Base-by-base conservation (phyloP, 2,113 vertebrate genomes). In the Eonycteris spelaea region DNA sequence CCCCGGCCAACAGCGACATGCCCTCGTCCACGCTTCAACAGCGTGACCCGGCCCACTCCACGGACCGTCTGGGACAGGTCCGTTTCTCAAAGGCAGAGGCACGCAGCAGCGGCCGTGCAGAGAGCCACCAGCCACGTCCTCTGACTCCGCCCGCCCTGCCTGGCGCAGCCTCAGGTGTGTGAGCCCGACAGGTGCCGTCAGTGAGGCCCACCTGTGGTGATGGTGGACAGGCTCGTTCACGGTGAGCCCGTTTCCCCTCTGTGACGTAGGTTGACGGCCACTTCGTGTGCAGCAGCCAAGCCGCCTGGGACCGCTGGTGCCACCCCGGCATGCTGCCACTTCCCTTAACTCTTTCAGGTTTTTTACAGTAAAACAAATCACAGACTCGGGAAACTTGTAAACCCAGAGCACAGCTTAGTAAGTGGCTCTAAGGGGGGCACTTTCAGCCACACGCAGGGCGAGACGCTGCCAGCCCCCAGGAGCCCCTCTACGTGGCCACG, bases 161-260 rank as follows among this genome's bases (percentile, higher is more conserved):
- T 1, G 38, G 16, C 3, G 11, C 28, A 4, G 18, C 10, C 15
- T 33, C 5, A 1, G 15, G 35, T 5, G 38, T n/a, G 7, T 0
- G 15, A 19, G 28, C 57, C 16, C 1, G 57, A 43, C 43, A 43
- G 43, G 43, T 43, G 43, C 43, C 43, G 43, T 43, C 43, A 43
- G 43, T 45, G 43, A 10, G 43, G 8, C 43, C 43, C 43, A 45
- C 43, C 43, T 45, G 43, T 45, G 8, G 51, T 24, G 26, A 40
- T 28, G 38, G 19, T 6, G 28, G 18, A 1, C 57, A 14, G 26
- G 18, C 4, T 2, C 21, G 28, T 13, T 7, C 53, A 45, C 19
- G 21, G 21, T 24, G 38, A 21, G 55, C 26, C 18, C 7, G 1
- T 1, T 15, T 15, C n/a, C 13, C n/a, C 7, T 4, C 77, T 18